Base-by-base conservation (phyloP, 2,888 invertebrate species). In the Macrophya annulata region DNA sequence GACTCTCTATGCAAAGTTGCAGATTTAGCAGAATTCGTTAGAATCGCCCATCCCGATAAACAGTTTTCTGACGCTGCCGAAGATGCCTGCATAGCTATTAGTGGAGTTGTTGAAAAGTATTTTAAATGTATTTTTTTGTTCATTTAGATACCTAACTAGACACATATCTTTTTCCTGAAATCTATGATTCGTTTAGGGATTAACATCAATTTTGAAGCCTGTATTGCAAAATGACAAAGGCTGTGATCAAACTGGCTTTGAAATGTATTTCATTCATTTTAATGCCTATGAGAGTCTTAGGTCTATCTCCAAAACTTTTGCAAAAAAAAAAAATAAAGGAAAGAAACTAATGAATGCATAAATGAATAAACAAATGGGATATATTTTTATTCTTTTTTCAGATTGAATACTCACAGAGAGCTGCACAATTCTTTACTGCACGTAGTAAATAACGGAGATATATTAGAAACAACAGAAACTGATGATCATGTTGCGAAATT, bases 1-100 rank as follows among this genome's bases (percentile, higher is more conserved):
- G 98, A 99, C 93, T 96, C 97, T 0, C 94, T 99, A 79, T 99
- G 99, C 93, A 97, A 97, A 94, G 99, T 99, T 0, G 99, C 99
- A 0, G 99, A 99, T 94, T 94, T 99, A 93, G 98, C 99, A 0
- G 99, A 99, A 94, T 99, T 99, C 94, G 96, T 99, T 71, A 95
- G 99, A 87, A 96, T 99, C 51, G 98, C 99, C 8, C 99, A 99
- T 94, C 98, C 99, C 0, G 95, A 97, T 87, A 93, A 94, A 48
- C 94, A 95, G 45, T 99, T 96, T 92, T 95, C 96, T 0, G 94
- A 95, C 87, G 97, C 98, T 9, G 99, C 99, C 0, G 98, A 99
- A 93, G 96, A 97, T 89, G 97, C 98, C 0, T 98, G 98, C 92
- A 96, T 98, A 48, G 96, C 96, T 86, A 96, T 99, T 86, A 98